phyloP scores from a whole-genome alignment of 1,140 invertebrate genomes.

The Drosophila obscura region DNA sequence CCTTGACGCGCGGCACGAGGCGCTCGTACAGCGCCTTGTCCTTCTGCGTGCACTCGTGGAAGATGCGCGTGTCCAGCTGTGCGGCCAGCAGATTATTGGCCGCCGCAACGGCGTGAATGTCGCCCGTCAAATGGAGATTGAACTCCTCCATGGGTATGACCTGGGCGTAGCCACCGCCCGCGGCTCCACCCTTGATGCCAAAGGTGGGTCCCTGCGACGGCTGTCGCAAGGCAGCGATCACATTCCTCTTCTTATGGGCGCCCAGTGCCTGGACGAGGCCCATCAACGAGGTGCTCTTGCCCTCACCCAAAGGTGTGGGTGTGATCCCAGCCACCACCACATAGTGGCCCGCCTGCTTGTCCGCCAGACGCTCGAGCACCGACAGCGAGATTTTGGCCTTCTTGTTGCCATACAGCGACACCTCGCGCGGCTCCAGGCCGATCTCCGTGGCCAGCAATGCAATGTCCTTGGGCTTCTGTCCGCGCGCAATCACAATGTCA shows the following conservation, averaged over 20 bases:
- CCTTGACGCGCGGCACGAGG: constrained; percentile 92
- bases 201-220: constrained; percentile 99
- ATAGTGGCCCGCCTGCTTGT: constrained; percentile 93
- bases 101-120: constrained; percentile 98
- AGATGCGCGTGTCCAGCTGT: constrained; percentile 96
- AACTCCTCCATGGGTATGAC: constrained; percentile 99
- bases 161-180: constrained; percentile 85
- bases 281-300: constrained; percentile 98
- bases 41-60: constrained; percentile 96
- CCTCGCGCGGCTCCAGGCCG: constrained; percentile 91
- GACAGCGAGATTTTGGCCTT: constrained; percentile 97
- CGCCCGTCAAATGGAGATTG: constrained; percentile 99
- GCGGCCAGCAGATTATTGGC: constrained; percentile 99
- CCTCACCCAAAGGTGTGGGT: constrained; percentile 98
- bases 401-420: constrained; percentile 95
- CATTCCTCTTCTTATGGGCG: constrained; percentile 93
- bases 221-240: constrained; percentile 98
- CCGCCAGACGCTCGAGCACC: constrained; percentile 90
- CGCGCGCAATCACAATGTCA: constrained; percentile 95
- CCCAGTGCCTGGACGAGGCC: constrained; percentile 96
- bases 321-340: constrained; percentile 98
- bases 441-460: constrained; percentile 91
- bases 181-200: constrained; percentile 93
- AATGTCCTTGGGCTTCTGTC: constrained; percentile 95
- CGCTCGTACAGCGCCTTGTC: constrained; percentile 94